Evolutionary conservation across 2,888 invertebrate genomes (phyloP).

Genomic region (Meganola albula): DNA sequence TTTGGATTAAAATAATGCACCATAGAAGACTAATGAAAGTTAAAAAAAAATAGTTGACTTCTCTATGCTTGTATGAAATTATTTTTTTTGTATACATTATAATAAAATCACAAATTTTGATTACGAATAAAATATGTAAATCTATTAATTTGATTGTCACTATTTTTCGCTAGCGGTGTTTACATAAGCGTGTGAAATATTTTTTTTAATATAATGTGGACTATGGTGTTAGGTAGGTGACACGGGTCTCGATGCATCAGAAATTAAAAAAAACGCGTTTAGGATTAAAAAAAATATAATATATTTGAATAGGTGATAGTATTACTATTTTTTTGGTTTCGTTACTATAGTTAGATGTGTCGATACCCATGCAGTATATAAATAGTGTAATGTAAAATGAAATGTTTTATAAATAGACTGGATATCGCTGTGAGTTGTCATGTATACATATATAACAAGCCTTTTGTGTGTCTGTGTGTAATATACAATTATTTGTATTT

Average conservation of each 20-base stretch:
- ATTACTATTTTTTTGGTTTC: not conserved
- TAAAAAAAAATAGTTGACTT: too few relatives aligned
- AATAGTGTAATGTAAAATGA: constrained; percentile 26
- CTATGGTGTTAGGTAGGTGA: constrained; percentile 24
- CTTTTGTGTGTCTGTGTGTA: constrained; percentile 22
- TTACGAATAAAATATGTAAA: constrained; percentile 23
- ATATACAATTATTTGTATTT: constrained; percentile 17
- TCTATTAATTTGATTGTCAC: constrained; percentile 19
- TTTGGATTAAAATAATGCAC: too few relatives aligned
- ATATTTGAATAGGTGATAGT: not conserved
- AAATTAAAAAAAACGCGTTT: constrained; percentile 2
- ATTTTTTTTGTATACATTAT: constrained; percentile 13
- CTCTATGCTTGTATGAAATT: not conserved
- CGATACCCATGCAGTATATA: constrained; percentile 19
- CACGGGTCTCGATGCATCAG: constrained; percentile 21
- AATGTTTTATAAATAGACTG: constrained; percentile 38
- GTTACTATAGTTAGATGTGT: not conserved
- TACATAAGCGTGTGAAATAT: constrained; percentile 21
- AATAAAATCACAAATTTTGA: constrained; percentile 20
- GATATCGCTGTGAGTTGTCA: constrained; percentile 37
- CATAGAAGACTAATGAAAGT: too few relatives aligned
- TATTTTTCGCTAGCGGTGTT: constrained; percentile 21
- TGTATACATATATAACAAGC: constrained; percentile 23
- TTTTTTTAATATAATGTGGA: constrained; percentile 16
- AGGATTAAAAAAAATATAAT: constrained; percentile 11